Conservation (phyloP, 2,113 vertebrate species). For the Pagrus major region DNA sequence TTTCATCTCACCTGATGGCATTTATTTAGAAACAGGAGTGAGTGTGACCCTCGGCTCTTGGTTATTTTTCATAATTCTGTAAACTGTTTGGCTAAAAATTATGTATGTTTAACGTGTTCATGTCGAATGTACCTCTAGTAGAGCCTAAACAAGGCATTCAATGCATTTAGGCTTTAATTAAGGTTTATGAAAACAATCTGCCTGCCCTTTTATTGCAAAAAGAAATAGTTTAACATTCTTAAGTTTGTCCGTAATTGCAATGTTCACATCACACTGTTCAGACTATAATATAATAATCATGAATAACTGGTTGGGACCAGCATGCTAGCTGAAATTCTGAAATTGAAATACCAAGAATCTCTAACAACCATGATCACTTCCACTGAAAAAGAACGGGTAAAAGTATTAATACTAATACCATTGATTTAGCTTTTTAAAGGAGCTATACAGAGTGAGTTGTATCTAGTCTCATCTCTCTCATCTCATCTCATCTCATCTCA, state of each 20-base stretch:
- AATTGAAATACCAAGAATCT: too few species aligned
- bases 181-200: neutral
- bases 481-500: too few species aligned
- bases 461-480: too few species aligned
- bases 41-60: neutral
- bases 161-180: neutral
- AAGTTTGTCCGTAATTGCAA: neutral
- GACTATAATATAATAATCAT: too few species aligned
- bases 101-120: neutral
- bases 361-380: too few species aligned
- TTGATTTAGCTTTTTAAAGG: too few species aligned
- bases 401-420: too few species aligned
- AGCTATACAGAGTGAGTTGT: too few species aligned
- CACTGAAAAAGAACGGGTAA: too few species aligned
- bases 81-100: neutral
- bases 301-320: too few species aligned
- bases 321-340: too few species aligned
- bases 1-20: slow-evolving; percentile 21
- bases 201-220: neutral
- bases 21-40: neutral
- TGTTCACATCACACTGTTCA: too few species aligned
- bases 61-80: neutral
- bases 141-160: neutral
- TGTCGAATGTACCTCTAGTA: neutral
- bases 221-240: neutral